A percentile compares a stretch with the other conserved stretches of the same genome.
Conservation (phyloP, 1,140 invertebrate genomes). For the Parasteatoda tepidariorum region DNA sequence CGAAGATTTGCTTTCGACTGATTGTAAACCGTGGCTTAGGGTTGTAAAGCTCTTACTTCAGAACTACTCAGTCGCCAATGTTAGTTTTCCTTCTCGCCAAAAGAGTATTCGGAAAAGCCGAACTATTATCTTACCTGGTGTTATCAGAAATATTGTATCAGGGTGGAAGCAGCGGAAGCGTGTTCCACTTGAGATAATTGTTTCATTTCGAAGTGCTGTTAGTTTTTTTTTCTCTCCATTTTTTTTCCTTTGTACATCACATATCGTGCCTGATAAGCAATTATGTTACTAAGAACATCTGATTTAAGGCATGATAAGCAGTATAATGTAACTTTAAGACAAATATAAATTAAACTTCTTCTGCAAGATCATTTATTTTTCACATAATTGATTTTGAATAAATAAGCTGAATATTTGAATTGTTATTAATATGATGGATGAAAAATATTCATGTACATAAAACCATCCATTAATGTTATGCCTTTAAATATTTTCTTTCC, state of each 20-base stretch:
- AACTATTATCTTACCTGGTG: not conserved
- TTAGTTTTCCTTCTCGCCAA: not conserved
- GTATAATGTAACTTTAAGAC: too few relatives aligned
- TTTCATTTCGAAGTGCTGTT: not conserved
- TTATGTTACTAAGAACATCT: too few relatives aligned
- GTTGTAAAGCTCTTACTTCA: not conserved
- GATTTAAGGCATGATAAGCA: too few relatives aligned
- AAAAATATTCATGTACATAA: too few relatives aligned
- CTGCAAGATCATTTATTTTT: too few relatives aligned
- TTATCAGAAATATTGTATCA: not conserved
- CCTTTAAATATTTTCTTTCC: too few relatives aligned
- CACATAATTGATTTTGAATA: too few relatives aligned
- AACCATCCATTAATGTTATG: too few relatives aligned
- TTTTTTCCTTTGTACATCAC: not conserved
- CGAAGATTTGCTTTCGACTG: not conserved
- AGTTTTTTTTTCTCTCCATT: not conserved
- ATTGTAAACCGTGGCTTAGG: not conserved
- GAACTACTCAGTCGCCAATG: not conserved
- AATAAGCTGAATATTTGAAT: too few relatives aligned
- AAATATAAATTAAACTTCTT: too few relatives aligned
- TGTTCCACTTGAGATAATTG: not conserved
- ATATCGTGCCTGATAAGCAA: not conserved
- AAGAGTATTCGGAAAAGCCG: not conserved
- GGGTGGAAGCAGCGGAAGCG: not conserved
- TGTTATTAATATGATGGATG: too few relatives aligned